Conservation (phyloP, 92 coral and sea anemone genomes). For the Scolanthus callimorphus region DNA sequence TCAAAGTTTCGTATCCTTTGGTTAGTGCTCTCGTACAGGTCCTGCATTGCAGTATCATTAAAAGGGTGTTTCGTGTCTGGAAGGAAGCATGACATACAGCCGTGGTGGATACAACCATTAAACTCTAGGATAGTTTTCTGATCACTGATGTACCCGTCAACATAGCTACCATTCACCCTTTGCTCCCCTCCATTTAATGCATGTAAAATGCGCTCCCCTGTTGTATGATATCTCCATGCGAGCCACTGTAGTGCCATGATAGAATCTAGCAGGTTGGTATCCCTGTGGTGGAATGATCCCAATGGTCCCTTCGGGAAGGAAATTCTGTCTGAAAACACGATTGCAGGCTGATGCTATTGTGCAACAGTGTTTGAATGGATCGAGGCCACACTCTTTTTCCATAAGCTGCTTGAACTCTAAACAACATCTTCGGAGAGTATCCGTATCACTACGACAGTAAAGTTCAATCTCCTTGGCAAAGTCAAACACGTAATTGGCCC, state of each 20-base stretch:
- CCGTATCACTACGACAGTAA: constrained; percentile 56
- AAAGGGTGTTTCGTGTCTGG: neutral
- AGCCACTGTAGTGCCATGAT: constrained; percentile 18
- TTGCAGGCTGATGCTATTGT: constrained; percentile 51
- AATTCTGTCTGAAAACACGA: constrained; percentile 12
- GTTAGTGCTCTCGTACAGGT: neutral
- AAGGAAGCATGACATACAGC: neutral
- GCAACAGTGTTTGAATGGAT: constrained; percentile 27
- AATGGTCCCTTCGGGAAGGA: constrained; percentile 24
- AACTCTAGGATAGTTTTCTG: constrained; percentile 27
- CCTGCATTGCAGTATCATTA: neutral
- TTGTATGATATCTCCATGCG: neutral
- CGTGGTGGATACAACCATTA: neutral
- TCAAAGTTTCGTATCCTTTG: neutral
- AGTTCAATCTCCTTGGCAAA: constrained; percentile 29
- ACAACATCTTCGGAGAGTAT: constrained; percentile 20
- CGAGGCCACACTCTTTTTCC: constrained; percentile 10
- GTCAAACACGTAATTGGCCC: constrained; percentile 22
- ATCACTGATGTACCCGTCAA: constrained; percentile 32
- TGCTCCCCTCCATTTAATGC: constrained; percentile 36
- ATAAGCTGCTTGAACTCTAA: constrained; percentile 29
- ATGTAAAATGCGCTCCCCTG: constrained; percentile 8
- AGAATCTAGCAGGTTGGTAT: constrained; percentile 26
- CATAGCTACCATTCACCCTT: constrained; percentile 16
- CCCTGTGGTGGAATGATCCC: constrained; percentile 49